Evolutionary conservation across 1,140 invertebrate species (phyloP).

Genomic region (Danaus melanippus): DNA sequence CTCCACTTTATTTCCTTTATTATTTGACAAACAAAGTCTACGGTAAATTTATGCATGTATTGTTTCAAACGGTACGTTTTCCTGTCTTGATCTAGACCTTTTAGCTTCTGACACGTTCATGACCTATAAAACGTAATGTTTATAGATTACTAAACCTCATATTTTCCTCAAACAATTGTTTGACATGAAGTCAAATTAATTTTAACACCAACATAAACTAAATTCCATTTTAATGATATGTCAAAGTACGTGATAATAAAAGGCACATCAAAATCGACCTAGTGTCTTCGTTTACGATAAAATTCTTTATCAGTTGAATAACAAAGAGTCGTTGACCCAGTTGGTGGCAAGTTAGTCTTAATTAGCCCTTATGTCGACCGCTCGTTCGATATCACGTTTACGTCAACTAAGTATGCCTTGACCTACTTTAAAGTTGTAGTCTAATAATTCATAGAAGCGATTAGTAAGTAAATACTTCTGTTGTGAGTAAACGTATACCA

Average conservation of each 20-base stretch:
- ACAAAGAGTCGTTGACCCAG: slow-evolving; percentile 63
- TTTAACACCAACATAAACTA: no score
- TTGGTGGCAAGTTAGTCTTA: slow-evolving; percentile 35
- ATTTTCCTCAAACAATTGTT: slow-evolving; percentile 11
- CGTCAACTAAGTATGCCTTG: slow-evolving; percentile 49
- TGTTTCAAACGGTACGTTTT: slow-evolving; percentile 30
- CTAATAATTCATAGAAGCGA: slow-evolving; percentile 34
- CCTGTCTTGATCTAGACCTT: slow-evolving; percentile 42
- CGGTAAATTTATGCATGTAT: no score
- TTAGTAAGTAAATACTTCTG: slow-evolving; percentile 30
- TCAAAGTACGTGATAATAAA: background rate
- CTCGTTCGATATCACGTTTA: slow-evolving; percentile 35
- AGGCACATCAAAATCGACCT: slow-evolving; percentile 11
- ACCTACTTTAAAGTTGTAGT: slow-evolving; percentile 33
- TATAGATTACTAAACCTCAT: slow-evolving; percentile 14
- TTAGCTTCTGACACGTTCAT: slow-evolving; percentile 48
- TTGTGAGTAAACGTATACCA: slow-evolving; percentile 20
- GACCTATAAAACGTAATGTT: slow-evolving; percentile 47
- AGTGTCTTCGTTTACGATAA: slow-evolving; percentile 28
- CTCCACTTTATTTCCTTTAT: no score
- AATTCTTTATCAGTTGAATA: slow-evolving; percentile 39
- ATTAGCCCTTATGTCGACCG: slow-evolving; percentile 54
- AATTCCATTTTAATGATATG: no score
- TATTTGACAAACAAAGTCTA: no score
- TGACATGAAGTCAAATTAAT: no score